These are phyloP conservation scores for Lochmaea crataegi DNA, from an alignment of 2,888 invertebrate species.

Conservation along the genomic window DNA sequence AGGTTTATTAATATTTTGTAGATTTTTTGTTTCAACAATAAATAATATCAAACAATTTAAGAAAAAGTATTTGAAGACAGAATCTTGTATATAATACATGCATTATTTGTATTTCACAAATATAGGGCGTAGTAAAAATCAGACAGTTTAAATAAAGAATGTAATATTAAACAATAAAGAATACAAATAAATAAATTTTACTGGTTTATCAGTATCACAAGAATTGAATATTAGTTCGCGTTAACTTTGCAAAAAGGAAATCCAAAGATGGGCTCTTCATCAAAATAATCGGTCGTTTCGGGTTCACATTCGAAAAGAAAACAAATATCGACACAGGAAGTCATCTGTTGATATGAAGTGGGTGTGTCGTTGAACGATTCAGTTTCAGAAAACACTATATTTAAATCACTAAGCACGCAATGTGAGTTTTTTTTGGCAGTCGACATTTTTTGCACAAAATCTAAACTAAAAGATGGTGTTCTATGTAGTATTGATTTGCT, in stretches of 20 bases:
- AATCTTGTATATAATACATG: too few species aligned
- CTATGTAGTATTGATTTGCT: slow-evolving; percentile 49
- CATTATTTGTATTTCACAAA: too few species aligned
- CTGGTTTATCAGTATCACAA: slow-evolving; percentile 27
- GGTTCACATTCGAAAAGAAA: slow-evolving; percentile 33
- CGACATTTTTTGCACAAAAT: slow-evolving; percentile 60
- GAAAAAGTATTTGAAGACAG: too few species aligned
- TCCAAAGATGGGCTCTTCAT: slow-evolving; percentile 31
- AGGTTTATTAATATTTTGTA: too few species aligned
- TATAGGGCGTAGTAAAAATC: background rate
- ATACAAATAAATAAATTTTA: background rate
- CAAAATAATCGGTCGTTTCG: slow-evolving; percentile 36
- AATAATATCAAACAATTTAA: too few species aligned
- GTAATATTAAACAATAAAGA: background rate
- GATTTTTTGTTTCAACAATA: too few species aligned
- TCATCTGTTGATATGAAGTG: slow-evolving; percentile 63
- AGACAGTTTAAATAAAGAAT: background rate
- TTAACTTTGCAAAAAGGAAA: slow-evolving; percentile 15
- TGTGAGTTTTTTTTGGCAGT: slow-evolving; percentile 57
- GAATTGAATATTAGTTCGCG: slow-evolving; percentile 35
- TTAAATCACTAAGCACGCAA: slow-evolving; percentile 61
- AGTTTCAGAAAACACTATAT: slow-evolving; percentile 57
- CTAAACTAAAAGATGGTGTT: slow-evolving; percentile 57
- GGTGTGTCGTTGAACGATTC: slow-evolving; percentile 59
- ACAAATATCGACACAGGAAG: slow-evolving; percentile 49